Conservation (phyloP, 1,140 invertebrate genomes). For the Anastatus disparis region DNA sequence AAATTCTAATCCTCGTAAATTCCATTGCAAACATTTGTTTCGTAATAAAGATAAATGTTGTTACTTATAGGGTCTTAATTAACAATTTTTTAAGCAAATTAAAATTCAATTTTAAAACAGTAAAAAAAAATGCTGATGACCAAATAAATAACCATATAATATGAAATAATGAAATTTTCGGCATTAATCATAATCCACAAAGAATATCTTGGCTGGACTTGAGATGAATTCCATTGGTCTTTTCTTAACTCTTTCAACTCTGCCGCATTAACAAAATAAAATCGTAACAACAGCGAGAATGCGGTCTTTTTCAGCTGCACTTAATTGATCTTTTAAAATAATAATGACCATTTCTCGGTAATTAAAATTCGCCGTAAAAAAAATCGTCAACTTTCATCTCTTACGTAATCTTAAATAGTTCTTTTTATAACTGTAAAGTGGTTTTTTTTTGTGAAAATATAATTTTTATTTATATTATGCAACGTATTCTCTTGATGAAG, state of each 20-base stretch:
- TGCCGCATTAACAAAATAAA: constrained; percentile 13
- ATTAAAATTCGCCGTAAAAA: constrained; percentile 36
- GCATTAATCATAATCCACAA: constrained; percentile 52
- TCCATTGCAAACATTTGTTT: no score
- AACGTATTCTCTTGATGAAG: constrained; percentile 13
- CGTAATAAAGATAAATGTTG: no score
- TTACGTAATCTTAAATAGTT: constrained; percentile 1
- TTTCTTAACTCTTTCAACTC: constrained; percentile 12
- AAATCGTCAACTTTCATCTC: constrained; percentile 20
- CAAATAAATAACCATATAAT: no score
- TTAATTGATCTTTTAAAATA: constrained; percentile 32
- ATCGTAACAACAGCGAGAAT: constrained; percentile 4
- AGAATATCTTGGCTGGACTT: constrained; percentile 37
- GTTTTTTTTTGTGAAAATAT: not conserved
- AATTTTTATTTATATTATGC: not conserved
- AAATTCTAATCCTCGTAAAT: no score
- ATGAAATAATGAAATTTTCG: constrained; percentile 51
- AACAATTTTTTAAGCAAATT: no score
- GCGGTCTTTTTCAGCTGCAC: constrained; percentile 16
- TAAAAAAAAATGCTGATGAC: no score
- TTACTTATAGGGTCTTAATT: no score
- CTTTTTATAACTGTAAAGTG: not conserved
- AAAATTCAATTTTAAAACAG: no score
- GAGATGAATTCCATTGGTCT: not conserved
- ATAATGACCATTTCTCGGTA: constrained; percentile 19